phyloP scores from a whole-genome alignment of 2,888 invertebrate genomes.

The Chymomyza amoena region DNA sequence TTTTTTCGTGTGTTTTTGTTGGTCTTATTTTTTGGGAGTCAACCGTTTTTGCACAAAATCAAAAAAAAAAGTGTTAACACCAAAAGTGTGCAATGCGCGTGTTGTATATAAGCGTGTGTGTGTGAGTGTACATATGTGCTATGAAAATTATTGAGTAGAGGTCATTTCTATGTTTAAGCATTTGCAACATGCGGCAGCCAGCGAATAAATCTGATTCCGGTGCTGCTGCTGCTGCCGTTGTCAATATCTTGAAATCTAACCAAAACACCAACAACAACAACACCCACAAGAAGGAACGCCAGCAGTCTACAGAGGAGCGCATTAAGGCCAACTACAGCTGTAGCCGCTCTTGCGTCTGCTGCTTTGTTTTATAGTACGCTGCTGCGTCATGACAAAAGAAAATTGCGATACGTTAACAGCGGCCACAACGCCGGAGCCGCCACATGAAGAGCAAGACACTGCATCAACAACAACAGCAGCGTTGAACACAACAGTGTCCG shows the following conservation, averaged over 20 bases:
- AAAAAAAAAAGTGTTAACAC: neutral
- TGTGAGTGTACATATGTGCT: conserved; percentile 17
- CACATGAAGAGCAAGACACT: conserved; percentile 25
- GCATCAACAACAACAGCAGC: neutral
- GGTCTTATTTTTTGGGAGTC: conserved; percentile 23
- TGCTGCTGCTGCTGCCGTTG: conserved; percentile 21
- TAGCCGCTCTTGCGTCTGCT: conserved; percentile 17
- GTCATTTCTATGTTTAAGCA: conserved; percentile 56
- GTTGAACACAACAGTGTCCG: neutral
- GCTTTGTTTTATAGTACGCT: conserved; percentile 57
- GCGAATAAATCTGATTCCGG: conserved; percentile 27
- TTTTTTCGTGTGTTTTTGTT: conserved; percentile 30
- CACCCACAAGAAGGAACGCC: conserved; percentile 45
- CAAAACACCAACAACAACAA: conserved; percentile 13
- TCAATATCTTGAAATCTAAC: conserved; percentile 21
- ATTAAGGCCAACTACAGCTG: conserved; percentile 31
- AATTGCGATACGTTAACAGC: conserved; percentile 60
- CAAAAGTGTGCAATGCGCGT: conserved; percentile 17
- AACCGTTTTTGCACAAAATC: neutral
- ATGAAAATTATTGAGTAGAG: conserved; percentile 53
- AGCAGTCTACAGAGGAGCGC: conserved; percentile 40
- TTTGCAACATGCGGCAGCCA: conserved; percentile 62
- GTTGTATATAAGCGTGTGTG: conserved; percentile 14
- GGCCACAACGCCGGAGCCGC: conserved; percentile 27
- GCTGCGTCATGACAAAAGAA: conserved; percentile 56